Conservation (phyloP, 2,113 vertebrate species). For the Pterocles burchelli region DNA sequence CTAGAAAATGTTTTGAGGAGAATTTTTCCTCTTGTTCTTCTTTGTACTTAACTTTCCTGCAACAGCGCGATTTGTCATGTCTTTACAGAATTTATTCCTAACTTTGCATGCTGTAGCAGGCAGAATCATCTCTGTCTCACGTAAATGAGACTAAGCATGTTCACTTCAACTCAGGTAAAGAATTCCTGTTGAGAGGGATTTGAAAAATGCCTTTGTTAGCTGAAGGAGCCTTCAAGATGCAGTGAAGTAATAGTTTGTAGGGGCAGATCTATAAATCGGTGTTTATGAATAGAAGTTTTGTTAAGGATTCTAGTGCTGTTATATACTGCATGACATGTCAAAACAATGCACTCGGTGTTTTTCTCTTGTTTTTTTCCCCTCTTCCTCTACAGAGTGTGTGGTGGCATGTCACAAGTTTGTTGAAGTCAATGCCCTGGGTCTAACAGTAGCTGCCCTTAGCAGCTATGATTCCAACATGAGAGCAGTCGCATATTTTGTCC, state of each 20-base stretch:
- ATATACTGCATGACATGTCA: rapidly evolving
- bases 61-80: not conserved
- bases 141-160: not conserved
- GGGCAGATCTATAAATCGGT: not conserved
- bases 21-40: not conserved
- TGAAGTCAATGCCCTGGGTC: slow-evolving; percentile 85
- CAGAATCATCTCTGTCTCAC: not conserved
- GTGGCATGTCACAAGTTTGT: slow-evolving; percentile 92
- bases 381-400: slow-evolving; percentile 80
- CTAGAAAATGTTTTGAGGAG: not conserved
- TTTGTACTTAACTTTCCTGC: not conserved
- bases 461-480: slow-evolving; percentile 89
- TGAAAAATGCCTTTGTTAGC: not conserved
- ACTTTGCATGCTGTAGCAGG: not conserved
- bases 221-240: not conserved
- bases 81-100: not conserved
- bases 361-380: not conserved
- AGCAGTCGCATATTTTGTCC: slow-evolving; percentile 83
- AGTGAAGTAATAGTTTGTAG: not conserved
- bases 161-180: not conserved
- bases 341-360: not conserved
- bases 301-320: not conserved
- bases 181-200: not conserved
- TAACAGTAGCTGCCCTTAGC: slow-evolving; percentile 88
- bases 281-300: not conserved